Evolutionary conservation across 2,888 invertebrate genomes (phyloP).

Genomic region (Troides helena): DNA sequence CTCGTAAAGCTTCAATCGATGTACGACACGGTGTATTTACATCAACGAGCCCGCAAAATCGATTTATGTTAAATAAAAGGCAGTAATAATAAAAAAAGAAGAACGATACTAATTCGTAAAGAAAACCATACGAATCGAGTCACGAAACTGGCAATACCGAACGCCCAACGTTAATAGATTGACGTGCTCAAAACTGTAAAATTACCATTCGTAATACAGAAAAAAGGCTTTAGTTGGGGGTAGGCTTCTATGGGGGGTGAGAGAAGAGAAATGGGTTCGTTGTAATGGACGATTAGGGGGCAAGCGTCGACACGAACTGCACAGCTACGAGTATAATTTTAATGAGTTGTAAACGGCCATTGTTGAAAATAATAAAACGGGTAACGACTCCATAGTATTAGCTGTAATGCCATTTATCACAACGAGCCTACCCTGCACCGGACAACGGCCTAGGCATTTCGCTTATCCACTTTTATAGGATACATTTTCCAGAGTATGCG

Average conservation of each 20-base stretch:
- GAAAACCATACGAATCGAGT: constrained; percentile 51
- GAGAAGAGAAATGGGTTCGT: constrained; percentile 53
- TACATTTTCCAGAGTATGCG: too few relatives aligned
- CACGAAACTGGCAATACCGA: constrained; percentile 63
- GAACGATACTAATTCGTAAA: constrained; percentile 49
- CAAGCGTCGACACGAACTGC: constrained; percentile 53
- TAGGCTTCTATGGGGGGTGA: constrained; percentile 20
- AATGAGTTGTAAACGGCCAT: constrained; percentile 57
- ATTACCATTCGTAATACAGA: constrained; percentile 69
- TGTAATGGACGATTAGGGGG: constrained; percentile 54
- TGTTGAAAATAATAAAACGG: constrained; percentile 31
- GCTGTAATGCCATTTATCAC: neutral
- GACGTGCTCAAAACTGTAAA: constrained; percentile 78
- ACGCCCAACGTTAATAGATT: constrained; percentile 71
- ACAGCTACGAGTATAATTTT: constrained; percentile 50
- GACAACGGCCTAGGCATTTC: neutral
- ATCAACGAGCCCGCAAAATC: constrained; percentile 41
- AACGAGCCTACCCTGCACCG: neutral
- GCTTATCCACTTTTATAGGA: neutral
- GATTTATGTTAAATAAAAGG: constrained; percentile 28
- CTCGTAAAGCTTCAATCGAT: constrained; percentile 29
- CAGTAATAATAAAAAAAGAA: constrained; percentile 39
- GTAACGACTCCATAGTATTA: constrained; percentile 1
- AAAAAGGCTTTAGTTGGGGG: constrained; percentile 41
- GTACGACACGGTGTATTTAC: constrained; percentile 41